Evolutionary conservation across 2,113 vertebrate genomes (phyloP).

Genomic region (Campylomormyrus numenius): DNA sequence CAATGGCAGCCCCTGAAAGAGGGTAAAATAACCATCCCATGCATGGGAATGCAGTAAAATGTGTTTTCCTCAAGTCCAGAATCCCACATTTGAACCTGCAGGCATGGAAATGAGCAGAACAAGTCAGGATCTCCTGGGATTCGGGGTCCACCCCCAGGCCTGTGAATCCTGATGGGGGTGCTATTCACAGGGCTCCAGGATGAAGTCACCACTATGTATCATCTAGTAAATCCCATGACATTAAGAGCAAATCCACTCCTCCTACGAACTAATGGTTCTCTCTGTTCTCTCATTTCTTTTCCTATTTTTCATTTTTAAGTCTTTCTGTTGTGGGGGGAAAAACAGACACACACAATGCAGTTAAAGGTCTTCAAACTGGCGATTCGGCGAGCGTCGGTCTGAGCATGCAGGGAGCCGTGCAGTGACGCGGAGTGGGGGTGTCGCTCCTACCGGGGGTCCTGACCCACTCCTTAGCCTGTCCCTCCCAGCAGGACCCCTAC

Average conservation of each 20-base stretch:
- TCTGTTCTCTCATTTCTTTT: background rate
- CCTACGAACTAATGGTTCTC: background rate
- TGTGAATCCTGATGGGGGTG: slow-evolving; percentile 23
- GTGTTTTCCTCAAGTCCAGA: slow-evolving; percentile 59
- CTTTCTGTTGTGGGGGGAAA: background rate
- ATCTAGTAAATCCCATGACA: slow-evolving; percentile 19
- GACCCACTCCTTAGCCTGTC: background rate
- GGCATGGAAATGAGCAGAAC: slow-evolving; percentile 51
- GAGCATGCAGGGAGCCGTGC: background rate
- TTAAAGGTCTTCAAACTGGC: background rate
- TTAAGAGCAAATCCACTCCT: slow-evolving; percentile 9
- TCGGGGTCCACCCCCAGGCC: slow-evolving; percentile 26
- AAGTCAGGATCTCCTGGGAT: slow-evolving; percentile 36
- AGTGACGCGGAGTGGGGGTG: background rate
- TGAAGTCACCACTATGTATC: slow-evolving; percentile 30
- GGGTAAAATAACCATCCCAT: slow-evolving; percentile 49
- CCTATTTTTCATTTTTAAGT: background rate
- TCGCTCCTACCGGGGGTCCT: background rate
- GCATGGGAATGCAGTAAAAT: slow-evolving; percentile 65
- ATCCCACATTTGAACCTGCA: slow-evolving; percentile 60
- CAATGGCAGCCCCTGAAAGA: slow-evolving; percentile 7
- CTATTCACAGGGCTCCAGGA: slow-evolving; percentile 25
- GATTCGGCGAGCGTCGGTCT: background rate
- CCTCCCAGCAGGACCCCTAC: slow-evolving; percentile 21
- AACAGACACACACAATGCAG: background rate